Evolutionary conservation across 2,888 invertebrate genomes (phyloP).

Genomic region (Sinhomidia bicolor): DNA sequence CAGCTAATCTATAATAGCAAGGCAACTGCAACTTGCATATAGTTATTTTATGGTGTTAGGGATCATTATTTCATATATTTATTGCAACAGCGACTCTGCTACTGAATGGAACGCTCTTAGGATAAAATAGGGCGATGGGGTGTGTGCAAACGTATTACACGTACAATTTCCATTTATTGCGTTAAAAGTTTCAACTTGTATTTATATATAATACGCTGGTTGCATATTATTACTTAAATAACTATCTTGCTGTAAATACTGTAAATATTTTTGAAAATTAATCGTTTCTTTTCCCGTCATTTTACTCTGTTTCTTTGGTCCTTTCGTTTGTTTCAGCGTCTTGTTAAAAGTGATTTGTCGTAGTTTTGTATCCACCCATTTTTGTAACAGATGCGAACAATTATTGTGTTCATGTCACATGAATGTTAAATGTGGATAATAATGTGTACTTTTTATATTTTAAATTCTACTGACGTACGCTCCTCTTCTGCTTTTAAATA

Average conservation of each 20-base stretch:
- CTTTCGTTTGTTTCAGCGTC: constrained; percentile 46
- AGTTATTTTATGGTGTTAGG: background rate
- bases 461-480: background rate
- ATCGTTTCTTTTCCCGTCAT: constrained; percentile 52
- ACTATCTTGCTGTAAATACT: background rate
- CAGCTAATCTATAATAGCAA: background rate
- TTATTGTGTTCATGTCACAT: constrained; percentile 5
- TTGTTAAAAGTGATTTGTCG: constrained; percentile 70
- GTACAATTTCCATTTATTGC: background rate
- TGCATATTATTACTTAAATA: background rate
- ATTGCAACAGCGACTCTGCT: no score
- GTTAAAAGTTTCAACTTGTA: background rate
- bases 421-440: constrained; percentile 9
- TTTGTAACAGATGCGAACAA: constrained; percentile 24
- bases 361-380: constrained; percentile 47
- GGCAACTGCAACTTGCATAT: background rate
- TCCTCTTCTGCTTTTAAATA: background rate
- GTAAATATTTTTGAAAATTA: constrained; percentile 58
- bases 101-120: no score
- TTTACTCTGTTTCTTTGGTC: constrained; percentile 4
- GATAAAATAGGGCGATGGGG: no score
- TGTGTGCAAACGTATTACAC: background rate
- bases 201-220: background rate
- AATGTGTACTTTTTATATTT: background rate
- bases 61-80: no score